These are phyloP conservation scores for Mionectes olivaceus DNA, from an alignment of 2,797 vertebrate species.

Conservation along the genomic window DNA sequence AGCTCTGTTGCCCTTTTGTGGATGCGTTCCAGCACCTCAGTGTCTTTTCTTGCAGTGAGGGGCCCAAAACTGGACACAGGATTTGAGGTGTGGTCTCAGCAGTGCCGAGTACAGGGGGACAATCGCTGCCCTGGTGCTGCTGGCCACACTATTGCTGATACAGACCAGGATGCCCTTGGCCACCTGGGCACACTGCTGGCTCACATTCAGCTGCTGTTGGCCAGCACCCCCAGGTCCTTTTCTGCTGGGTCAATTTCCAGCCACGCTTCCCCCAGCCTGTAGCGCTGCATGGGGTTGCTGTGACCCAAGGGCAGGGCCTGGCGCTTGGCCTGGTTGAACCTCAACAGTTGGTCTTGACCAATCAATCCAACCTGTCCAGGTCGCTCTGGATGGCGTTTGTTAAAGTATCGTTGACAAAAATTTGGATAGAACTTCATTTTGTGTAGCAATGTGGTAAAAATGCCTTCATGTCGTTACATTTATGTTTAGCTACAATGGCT, in stretches of 20 bases:
- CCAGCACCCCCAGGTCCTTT: neutral
- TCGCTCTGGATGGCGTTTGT: neutral
- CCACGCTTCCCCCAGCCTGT: neutral
- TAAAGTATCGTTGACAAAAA: neutral
- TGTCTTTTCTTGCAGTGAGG: neutral
- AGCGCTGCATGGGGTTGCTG: neutral
- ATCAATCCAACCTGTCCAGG: neutral
- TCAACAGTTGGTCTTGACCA: neutral
- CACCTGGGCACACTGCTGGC: neutral
- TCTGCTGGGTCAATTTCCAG: rapidly evolving
- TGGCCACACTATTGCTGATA: neutral
- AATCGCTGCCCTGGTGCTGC: neutral
- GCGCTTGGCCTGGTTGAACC: neutral
- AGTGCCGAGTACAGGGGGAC: neutral
- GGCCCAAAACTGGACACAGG: neutral
- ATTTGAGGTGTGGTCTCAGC: neutral
- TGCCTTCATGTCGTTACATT: neutral
- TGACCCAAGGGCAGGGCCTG: neutral
- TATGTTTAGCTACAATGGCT: neutral
- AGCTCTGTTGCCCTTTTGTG: neutral
- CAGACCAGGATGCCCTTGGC: neutral
- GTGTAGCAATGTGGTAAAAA: neutral
- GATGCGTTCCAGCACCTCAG: neutral
- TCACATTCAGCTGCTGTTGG: rapidly evolving
- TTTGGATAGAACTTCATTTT: neutral